Evolutionary conservation across 2,797 vertebrate genomes (phyloP).

Genomic region (Thunnus albacares): DNA sequence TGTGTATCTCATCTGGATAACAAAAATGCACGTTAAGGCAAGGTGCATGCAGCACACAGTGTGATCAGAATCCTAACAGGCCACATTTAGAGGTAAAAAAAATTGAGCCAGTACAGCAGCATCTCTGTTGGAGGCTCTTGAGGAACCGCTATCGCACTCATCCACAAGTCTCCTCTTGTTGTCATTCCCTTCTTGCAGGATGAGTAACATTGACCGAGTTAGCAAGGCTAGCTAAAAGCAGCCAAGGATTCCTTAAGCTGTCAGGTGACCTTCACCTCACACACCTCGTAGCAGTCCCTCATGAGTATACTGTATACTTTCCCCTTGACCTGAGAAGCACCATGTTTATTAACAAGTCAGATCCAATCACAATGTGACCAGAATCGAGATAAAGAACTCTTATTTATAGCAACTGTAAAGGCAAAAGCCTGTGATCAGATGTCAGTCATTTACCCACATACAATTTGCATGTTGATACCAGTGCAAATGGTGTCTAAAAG

Average conservation of each 20-base stretch:
- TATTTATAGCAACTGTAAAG: not conserved
- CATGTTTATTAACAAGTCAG: not conserved
- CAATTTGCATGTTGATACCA: not conserved
- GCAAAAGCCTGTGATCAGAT: not conserved
- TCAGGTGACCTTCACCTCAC: not conserved
- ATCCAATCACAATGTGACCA: not conserved
- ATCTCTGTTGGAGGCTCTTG: not conserved
- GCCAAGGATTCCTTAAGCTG: not conserved
- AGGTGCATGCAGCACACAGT: not conserved
- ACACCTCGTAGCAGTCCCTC: not conserved
- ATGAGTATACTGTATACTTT: not conserved
- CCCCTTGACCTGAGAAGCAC: not conserved
- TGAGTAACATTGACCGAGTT: not conserved
- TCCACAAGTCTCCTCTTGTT: too few relatives aligned
- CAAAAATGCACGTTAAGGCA: not conserved
- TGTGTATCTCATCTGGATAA: too few relatives aligned
- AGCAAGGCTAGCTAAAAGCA: not conserved
- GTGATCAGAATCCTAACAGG: not conserved
- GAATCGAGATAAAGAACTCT: not conserved
- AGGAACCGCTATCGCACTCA: too few relatives aligned
- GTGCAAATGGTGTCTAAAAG: not conserved
- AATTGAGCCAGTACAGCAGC: not conserved
- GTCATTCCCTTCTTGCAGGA: not conserved
- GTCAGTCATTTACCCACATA: not conserved
- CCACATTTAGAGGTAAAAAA: not conserved